These are phyloP conservation scores for Camelus bactrianus DNA, from an alignment of 2,113 vertebrate species.

Conservation along the genomic window DNA sequence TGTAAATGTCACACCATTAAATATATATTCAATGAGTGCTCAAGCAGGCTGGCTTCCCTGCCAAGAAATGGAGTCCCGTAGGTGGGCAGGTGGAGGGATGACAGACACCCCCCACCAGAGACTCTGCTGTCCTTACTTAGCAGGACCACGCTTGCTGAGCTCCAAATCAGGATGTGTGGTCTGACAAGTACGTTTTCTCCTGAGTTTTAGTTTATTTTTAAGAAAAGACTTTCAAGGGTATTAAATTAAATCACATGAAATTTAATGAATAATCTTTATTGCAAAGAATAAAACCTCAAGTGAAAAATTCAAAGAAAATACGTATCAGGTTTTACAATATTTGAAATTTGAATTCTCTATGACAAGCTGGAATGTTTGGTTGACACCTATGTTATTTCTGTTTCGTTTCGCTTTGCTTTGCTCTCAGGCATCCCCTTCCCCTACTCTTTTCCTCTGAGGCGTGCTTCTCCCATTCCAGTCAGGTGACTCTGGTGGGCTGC, in stretches of 20 bases:
- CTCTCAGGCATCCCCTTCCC: not conserved
- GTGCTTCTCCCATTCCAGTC: not conserved
- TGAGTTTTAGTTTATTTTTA: conserved; percentile 42
- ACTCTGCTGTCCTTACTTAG: not conserved
- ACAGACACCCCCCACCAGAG: not conserved
- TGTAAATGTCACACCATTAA: conserved; percentile 68
- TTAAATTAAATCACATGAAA: conserved; percentile 59
- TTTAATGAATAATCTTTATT: conserved; percentile 12
- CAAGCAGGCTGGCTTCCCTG: not conserved
- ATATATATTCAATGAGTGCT: conserved; percentile 56
- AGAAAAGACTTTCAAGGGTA: conserved; percentile 51
- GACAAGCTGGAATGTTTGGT: not conserved
- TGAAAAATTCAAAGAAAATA: conserved; percentile 16
- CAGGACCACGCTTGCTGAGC: not conserved
- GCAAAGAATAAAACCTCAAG: conserved; percentile 23
- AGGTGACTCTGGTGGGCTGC: not conserved
- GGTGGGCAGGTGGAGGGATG: conserved; percentile 26
- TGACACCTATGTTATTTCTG: not conserved
- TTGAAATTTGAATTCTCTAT: not conserved
- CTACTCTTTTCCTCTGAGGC: not conserved
- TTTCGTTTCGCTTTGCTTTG: not conserved
- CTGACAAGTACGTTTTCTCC: conserved; percentile 58
- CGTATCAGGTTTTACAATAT: not conserved
- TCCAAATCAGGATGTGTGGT: conserved; percentile 57
- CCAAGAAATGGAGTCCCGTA: not conserved